These are phyloP conservation scores for Scaptodrosophila latifasciaeformis DNA, from an alignment of 2,888 invertebrate genomes.

Conservation along the genomic window DNA sequence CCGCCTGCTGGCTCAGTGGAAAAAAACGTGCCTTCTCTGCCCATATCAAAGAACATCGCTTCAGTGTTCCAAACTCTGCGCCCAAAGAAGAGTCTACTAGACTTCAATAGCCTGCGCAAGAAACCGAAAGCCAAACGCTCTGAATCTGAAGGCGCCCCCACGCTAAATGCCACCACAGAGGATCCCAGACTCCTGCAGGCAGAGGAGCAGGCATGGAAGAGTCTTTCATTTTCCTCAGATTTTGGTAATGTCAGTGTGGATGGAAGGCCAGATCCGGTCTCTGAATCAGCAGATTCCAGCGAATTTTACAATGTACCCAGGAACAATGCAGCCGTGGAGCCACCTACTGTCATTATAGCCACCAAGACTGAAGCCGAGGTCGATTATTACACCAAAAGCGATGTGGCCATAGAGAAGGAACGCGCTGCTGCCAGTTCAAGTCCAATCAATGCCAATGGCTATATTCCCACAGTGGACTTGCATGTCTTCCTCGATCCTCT, in stretches of 20 bases:
- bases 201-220: conserved; percentile 66
- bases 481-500: conserved; percentile 61
- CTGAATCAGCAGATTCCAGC: conserved; percentile 27
- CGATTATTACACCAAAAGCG: conserved; percentile 74
- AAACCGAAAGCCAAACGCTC: conserved; percentile 64
- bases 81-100: conserved; percentile 70
- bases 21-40: conserved; percentile 26
- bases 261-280: background rate
- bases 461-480: conserved; percentile 70
- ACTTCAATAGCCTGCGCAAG: conserved; percentile 72
- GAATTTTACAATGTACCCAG: conserved; percentile 72
- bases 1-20: conserved; percentile 8
- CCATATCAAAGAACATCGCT: conserved; percentile 51
- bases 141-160: conserved; percentile 45
- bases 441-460: conserved; percentile 53
- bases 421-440: conserved; percentile 35
- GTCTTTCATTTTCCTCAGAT: conserved; percentile 73
- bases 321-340: conserved; percentile 64
- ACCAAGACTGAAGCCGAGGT: conserved; percentile 70
- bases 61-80: conserved; percentile 70
- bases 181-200: conserved; percentile 27
- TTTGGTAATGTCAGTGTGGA: conserved; percentile 57
- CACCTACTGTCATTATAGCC: conserved; percentile 31
- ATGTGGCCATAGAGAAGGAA: conserved; percentile 68
- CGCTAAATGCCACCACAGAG: conserved; percentile 19